Conservation (phyloP, 2,797 vertebrate species). For the Poecilia gillii region DNA sequence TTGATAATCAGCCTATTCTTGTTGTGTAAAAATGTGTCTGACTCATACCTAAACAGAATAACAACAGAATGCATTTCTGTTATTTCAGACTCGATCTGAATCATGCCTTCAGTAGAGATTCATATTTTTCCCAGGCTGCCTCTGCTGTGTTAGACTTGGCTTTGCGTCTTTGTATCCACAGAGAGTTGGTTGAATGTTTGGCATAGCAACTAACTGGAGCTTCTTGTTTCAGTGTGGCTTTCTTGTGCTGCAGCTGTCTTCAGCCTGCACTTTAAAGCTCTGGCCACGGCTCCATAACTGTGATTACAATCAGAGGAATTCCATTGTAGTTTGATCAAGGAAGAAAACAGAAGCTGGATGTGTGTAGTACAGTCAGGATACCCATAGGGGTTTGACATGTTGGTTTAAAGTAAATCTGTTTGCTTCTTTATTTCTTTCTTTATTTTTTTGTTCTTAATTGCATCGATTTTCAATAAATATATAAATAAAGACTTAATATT, state of each 20-base stretch:
- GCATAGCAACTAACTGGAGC: slow-evolving; percentile 61
- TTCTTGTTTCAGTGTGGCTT: slow-evolving; percentile 60
- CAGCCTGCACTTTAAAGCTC: slow-evolving; percentile 44
- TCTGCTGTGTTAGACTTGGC: slow-evolving; percentile 1
- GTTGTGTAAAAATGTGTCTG: neutral
- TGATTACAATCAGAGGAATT: slow-evolving; percentile 10
- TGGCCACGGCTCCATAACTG: slow-evolving; percentile 17
- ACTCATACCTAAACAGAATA: neutral
- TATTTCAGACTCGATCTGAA: neutral
- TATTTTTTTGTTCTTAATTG: neutral
- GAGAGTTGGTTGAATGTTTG: slow-evolving; percentile 51
- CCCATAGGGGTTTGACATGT: slow-evolving; percentile 8
- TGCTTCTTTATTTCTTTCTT: neutral
- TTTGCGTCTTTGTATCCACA: slow-evolving; percentile 31
- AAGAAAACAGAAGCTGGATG: slow-evolving; percentile 19
- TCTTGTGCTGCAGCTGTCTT: slow-evolving; percentile 63
- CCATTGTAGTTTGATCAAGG: slow-evolving; percentile 22
- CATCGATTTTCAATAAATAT: neutral
- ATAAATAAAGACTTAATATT: slow-evolving; percentile 44
- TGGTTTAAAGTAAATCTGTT: slow-evolving; percentile 28
- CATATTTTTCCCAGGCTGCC: neutral
- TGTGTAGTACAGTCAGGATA: slow-evolving; percentile 20
- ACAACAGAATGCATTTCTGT: neutral
- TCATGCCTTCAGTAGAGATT: neutral
- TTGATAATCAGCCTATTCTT: neutral